Conservation (phyloP, 2,888 invertebrate genomes). For the Seladonia tumulorum region DNA sequence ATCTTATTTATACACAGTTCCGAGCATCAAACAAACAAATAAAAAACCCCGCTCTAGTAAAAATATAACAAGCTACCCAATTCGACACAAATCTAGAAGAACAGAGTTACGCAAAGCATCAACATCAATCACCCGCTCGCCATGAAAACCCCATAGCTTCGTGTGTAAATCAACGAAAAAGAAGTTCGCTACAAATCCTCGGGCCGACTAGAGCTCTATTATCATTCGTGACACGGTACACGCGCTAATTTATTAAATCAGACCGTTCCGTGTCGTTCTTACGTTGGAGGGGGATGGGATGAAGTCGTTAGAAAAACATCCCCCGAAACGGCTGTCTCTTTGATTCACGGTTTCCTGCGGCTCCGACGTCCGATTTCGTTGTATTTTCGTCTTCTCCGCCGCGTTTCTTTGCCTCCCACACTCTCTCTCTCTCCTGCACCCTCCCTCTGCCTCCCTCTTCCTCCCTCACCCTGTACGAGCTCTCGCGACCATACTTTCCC, state of each 20-base stretch:
- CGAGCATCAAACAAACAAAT: too few relatives aligned
- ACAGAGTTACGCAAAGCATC: not conserved
- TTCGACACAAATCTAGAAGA: not conserved
- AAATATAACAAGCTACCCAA: not conserved
- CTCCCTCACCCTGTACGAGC: not conserved
- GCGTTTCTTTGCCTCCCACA: constrained; percentile 43
- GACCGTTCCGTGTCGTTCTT: constrained; percentile 1
- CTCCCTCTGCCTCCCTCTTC: not conserved
- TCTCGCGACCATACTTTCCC: constrained; percentile 18
- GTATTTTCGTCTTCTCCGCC: constrained; percentile 75
- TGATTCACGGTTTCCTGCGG: constrained; percentile 82
- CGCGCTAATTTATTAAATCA: constrained; percentile 26
- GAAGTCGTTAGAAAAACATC: constrained; percentile 71
- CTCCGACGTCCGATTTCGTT: constrained; percentile 59
- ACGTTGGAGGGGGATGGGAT: constrained; percentile 57
- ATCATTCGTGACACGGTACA: constrained; percentile 11
- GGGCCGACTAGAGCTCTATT: not conserved
- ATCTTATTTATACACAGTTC: too few relatives aligned
- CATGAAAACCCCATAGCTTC: not conserved
- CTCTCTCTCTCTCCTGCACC: not conserved
- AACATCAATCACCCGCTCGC: not conserved
- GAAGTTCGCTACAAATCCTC: not conserved
- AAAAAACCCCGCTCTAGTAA: not conserved
- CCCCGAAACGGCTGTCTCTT: constrained; percentile 76
- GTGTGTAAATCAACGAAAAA: not conserved